Evolutionary conservation across 2,888 invertebrate species (phyloP).

Genomic region (Isoperla grammatica): DNA sequence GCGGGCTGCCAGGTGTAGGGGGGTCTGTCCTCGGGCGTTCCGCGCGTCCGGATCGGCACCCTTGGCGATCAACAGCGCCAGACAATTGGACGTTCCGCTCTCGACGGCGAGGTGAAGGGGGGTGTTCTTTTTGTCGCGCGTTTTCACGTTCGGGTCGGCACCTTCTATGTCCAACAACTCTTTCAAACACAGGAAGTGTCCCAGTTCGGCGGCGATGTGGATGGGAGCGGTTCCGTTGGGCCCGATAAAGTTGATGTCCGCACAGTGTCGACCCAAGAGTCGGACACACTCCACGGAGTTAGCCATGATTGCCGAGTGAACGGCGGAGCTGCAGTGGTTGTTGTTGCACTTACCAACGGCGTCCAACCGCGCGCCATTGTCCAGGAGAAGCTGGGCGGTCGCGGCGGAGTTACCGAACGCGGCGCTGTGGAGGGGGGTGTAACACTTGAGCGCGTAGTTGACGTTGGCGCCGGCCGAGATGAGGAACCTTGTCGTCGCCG

Average conservation of each 20-base stretch:
- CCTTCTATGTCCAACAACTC: slow-evolving; percentile 69
- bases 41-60: slow-evolving; percentile 69
- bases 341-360: slow-evolving; percentile 32
- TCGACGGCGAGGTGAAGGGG: slow-evolving; percentile 84
- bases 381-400: slow-evolving; percentile 71
- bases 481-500: slow-evolving; percentile 62
- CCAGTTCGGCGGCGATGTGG: slow-evolving; percentile 75
- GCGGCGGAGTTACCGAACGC: slow-evolving; percentile 82
- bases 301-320: slow-evolving; percentile 83
- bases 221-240: slow-evolving; percentile 68
- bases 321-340: slow-evolving; percentile 62
- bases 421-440: slow-evolving; percentile 82
- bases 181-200: slow-evolving; percentile 66
- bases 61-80: slow-evolving; percentile 64
- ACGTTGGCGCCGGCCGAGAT: slow-evolving; percentile 63
- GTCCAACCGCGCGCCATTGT: slow-evolving; percentile 61
- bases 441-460: slow-evolving; percentile 62
- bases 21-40: slow-evolving; percentile 76
- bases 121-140: slow-evolving; percentile 69
- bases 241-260: slow-evolving; percentile 69
- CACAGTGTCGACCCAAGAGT: slow-evolving; percentile 67
- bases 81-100: slow-evolving; percentile 76
- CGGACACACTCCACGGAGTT: slow-evolving; percentile 74
- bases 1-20: slow-evolving; percentile 77
- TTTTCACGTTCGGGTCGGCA: slow-evolving; percentile 63